phyloP scores from a whole-genome alignment of 2,888 invertebrate genomes.

The Ferrisia virgata region DNA sequence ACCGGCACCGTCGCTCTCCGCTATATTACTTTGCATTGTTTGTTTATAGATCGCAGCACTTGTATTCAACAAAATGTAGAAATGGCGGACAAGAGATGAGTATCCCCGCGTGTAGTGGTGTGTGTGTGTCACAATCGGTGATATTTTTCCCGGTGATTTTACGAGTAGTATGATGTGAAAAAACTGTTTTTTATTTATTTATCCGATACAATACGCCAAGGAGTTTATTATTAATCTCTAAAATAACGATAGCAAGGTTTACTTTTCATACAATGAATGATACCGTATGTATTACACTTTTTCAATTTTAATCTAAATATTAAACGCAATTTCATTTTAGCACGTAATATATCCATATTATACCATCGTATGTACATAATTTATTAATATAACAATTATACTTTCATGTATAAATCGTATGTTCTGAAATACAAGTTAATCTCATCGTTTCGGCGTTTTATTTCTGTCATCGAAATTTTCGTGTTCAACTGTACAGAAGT shows the following conservation, averaged over 20 bases:
- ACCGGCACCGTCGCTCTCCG: background rate
- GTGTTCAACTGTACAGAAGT: background rate
- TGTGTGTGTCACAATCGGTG: background rate
- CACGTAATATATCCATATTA: background rate
- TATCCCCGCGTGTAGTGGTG: conserved; percentile 32
- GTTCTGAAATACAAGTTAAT: background rate
- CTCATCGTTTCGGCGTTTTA: background rate
- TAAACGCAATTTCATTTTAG: conserved; percentile 10
- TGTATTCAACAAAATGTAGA: background rate
- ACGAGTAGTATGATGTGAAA: conserved; percentile 25
- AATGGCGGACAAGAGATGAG: conserved; percentile 39
- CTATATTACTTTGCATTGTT: conserved; percentile 17
- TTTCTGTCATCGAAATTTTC: background rate
- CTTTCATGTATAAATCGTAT: background rate
- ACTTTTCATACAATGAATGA: conserved; percentile 26
- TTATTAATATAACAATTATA: background rate
- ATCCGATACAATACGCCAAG: background rate
- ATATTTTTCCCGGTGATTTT: conserved; percentile 34
- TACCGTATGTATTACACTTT: conserved; percentile 29
- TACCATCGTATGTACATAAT: background rate
- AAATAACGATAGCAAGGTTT: background rate
- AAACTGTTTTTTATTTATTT: background rate
- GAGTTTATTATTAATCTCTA: background rate
- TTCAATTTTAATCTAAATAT: background rate
- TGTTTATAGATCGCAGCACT: conserved; percentile 41